These are phyloP conservation scores for Tenthredo notha DNA, from an alignment of 2,888 invertebrate genomes.

Conservation along the genomic window DNA sequence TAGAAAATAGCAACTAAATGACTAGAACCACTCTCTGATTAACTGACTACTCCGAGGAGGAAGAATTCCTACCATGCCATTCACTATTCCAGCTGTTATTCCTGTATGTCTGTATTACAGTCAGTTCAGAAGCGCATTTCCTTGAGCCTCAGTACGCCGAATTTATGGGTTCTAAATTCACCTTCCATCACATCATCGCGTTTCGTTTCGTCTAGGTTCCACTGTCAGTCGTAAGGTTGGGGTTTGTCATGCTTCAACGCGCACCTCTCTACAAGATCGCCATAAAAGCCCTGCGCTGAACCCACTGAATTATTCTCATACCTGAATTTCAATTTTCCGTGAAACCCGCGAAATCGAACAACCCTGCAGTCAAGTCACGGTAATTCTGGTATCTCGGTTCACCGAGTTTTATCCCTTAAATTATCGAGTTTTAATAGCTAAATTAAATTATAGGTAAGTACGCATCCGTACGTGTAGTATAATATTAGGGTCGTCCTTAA, in stretches of 20 bases:
- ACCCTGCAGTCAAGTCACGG: background rate
- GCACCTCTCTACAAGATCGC: conserved; percentile 25
- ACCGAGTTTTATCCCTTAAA: background rate
- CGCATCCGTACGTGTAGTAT: background rate
- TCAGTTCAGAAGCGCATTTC: conserved; percentile 40
- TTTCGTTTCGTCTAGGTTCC: conserved; percentile 43
- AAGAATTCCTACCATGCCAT: background rate
- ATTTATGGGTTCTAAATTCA: conserved; percentile 48
- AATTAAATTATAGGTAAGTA: background rate
- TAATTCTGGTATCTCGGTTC: conserved; percentile 13
- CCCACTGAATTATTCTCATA: conserved; percentile 43
- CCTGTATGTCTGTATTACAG: background rate
- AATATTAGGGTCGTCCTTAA: no score
- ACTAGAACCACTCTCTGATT: conserved; percentile 10
- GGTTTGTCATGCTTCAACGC: conserved; percentile 43
- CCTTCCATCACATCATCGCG: conserved; percentile 44
- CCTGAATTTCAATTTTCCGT: conserved; percentile 48
- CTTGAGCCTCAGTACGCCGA: background rate
- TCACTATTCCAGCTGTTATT: background rate
- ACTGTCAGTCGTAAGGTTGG: conserved; percentile 23
- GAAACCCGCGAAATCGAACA: conserved; percentile 39
- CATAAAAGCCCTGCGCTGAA: conserved; percentile 38
- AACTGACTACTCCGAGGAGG: background rate
- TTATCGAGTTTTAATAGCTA: background rate
- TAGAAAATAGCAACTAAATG: background rate